Base-by-base conservation (phyloP, 2,888 invertebrate species). In the Eubasilissa splendida region DNA sequence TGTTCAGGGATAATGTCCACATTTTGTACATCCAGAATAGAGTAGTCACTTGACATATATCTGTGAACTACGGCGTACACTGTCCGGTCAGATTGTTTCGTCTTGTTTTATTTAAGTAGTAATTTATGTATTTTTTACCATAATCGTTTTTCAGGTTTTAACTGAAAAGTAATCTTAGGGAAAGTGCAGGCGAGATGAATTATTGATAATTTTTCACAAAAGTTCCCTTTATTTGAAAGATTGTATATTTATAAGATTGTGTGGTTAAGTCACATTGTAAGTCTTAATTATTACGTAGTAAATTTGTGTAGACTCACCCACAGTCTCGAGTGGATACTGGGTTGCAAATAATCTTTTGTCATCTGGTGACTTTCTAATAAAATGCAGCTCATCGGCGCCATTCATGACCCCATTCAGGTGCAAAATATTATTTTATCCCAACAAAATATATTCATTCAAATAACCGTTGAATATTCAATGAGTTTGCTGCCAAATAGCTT, bases 211-310 rank as follows among this genome's bases (percentile, higher is more conserved):
- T 80, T 80, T 63, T 80, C 77, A 80, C 71, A 70, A 63, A 68
- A 60, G 53, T 52, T 60, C 53, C 56, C 60, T 70, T 22, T 12
- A 71, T 65, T 79, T 33, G n/a, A 52, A 56, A 76, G 52, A 71
- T 71, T 75, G 76, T 81, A 76, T 81, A 81, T 75, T 77, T 81
- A 52, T 79, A 81, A 76, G 81, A 52, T 75, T 79, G 75, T 70
- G 78, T 70, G 73, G 75, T 52, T 79, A 79, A 81, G 81, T 81
- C 81, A 79, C 81, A 54, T 58, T 77, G 66, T 60, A 78, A 81
- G 75, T 50, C 66, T 81, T 78, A 75, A 78, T 68, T 54, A 80
- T 70, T 77, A 73, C 42, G 73, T 80, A 80, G 80, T 77, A 54
- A 77, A 80, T 70, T 80, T 80, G 80, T 80, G 77, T 80, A 80